phyloP scores from a whole-genome alignment of 2,888 invertebrate species.

The Argyra leucocephala region DNA sequence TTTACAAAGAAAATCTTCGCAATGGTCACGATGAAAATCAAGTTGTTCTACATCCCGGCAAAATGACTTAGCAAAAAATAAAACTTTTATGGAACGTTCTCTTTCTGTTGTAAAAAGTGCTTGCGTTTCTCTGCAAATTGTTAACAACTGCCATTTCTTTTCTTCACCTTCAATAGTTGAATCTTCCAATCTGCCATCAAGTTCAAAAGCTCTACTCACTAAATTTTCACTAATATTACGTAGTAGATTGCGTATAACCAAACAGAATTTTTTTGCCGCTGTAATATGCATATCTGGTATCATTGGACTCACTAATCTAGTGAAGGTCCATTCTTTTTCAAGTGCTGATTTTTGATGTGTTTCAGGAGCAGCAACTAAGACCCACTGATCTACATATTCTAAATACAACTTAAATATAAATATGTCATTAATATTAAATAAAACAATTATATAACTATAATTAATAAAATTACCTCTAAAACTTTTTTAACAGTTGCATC shows the following conservation, averaged over 20 bases:
- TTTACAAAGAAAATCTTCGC: slow-evolving; percentile 37
- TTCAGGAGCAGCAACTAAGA: slow-evolving; percentile 47
- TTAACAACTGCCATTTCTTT: slow-evolving; percentile 40
- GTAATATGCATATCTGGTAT: slow-evolving; percentile 63
- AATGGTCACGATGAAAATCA: slow-evolving; percentile 44
- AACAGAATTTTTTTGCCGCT: slow-evolving; percentile 64
- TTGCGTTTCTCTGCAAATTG: slow-evolving; percentile 69
- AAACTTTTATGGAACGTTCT: slow-evolving; percentile 68
- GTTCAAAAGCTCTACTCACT: slow-evolving; percentile 43
- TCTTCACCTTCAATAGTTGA: slow-evolving; percentile 32
- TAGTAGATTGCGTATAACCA: slow-evolving; percentile 45
- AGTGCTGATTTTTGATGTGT: slow-evolving; percentile 59
- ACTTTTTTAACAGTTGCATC: slow-evolving; percentile 67
- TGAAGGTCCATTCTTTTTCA: slow-evolving; percentile 83
- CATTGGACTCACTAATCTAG: slow-evolving; percentile 65
- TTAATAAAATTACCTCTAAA: slow-evolving; percentile 49
- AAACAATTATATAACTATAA: not conserved
- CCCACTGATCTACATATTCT: slow-evolving; percentile 76
- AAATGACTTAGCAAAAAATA: slow-evolving; percentile 72
- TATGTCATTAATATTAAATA: not conserved
- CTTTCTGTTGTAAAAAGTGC: slow-evolving; percentile 66
- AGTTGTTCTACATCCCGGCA: slow-evolving; percentile 54
- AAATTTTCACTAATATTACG: slow-evolving; percentile 45
- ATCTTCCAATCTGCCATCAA: slow-evolving; percentile 37
- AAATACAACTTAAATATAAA: slow-evolving; percentile 59